Evolutionary conservation across 2,888 invertebrate genomes (phyloP).

Genomic region (Neuroscelio doddi): DNA sequence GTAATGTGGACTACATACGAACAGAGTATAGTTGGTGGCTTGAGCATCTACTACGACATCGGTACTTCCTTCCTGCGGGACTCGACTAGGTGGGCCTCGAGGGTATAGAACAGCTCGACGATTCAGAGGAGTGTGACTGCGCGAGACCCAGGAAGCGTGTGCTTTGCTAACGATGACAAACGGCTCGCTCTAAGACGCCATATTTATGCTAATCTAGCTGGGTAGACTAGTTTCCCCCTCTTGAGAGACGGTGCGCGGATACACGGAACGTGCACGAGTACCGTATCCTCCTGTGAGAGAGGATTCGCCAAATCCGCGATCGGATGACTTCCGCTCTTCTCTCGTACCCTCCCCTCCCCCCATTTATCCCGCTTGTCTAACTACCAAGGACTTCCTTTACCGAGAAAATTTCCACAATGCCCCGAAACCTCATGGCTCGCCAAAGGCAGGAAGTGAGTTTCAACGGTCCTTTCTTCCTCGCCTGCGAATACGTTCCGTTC

Average conservation of each 20-base stretch:
- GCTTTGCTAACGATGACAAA: constrained; percentile 73
- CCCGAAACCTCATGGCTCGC: constrained; percentile 51
- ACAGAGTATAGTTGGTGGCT: constrained; percentile 43
- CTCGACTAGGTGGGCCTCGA: constrained; percentile 47
- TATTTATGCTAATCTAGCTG: constrained; percentile 71
- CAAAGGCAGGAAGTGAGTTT: constrained; percentile 45
- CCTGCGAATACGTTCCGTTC: constrained; percentile 44
- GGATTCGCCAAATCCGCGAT: constrained; percentile 48
- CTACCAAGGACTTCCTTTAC: constrained; percentile 42
- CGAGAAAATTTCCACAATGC: constrained; percentile 64
- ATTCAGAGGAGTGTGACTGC: constrained; percentile 66
- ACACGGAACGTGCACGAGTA: constrained; percentile 44
- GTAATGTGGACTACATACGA: constrained; percentile 42
- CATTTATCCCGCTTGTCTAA: constrained; percentile 41
- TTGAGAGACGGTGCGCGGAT: constrained; percentile 41
- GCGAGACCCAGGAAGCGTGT: constrained; percentile 71
- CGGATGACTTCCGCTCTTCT: constrained; percentile 41
- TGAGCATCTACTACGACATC: constrained; percentile 59
- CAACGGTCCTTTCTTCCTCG: constrained; percentile 45
- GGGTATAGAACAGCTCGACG: constrained; percentile 64
- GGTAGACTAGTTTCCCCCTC: constrained; percentile 51
- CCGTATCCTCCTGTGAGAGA: constrained; percentile 39
- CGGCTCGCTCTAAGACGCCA: constrained; percentile 70
- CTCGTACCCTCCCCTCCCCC: constrained; percentile 17
- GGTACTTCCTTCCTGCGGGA: constrained; percentile 67